phyloP scores from a whole-genome alignment of 2,797 vertebrate genomes.

The Siniperca obscura region DNA sequence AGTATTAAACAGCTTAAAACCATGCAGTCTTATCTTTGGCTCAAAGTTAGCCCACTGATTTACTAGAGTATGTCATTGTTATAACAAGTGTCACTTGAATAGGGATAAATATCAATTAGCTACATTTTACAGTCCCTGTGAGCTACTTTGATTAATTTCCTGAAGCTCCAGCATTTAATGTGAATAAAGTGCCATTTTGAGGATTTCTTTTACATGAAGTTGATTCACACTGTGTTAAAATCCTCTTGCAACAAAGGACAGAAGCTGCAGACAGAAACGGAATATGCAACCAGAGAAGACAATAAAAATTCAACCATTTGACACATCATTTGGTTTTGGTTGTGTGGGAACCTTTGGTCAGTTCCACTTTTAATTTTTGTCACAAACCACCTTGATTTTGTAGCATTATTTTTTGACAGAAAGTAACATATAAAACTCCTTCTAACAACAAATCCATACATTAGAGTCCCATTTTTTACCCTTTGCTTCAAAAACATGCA shows the following conservation, averaged over 20 bases:
- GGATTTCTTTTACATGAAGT: conserved; percentile 1
- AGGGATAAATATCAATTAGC: conserved; percentile 34
- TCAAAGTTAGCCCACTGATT: conserved; percentile 41
- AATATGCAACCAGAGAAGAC: background rate
- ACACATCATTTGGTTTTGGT: background rate
- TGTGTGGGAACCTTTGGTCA: background rate
- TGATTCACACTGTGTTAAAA: conserved; percentile 6
- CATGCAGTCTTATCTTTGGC: conserved; percentile 38
- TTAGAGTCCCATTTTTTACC: background rate
- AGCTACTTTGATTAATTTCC: conserved; percentile 38
- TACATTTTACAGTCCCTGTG: conserved; percentile 12
- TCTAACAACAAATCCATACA: background rate
- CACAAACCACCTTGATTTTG: background rate
- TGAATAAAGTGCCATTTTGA: background rate
- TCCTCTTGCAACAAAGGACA: background rate
- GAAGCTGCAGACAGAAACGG: background rate
- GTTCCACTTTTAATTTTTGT: background rate
- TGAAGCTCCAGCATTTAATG: background rate
- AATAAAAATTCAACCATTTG: background rate
- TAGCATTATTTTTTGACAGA: background rate
- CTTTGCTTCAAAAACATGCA: background rate
- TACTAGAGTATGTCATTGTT: conserved; percentile 28
- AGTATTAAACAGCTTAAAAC: conserved; percentile 56
- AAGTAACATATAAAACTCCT: background rate
- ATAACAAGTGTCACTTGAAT: conserved; percentile 28